Evolutionary conservation across 2,888 invertebrate species (phyloP).

Genomic region (Xanthia togata): DNA sequence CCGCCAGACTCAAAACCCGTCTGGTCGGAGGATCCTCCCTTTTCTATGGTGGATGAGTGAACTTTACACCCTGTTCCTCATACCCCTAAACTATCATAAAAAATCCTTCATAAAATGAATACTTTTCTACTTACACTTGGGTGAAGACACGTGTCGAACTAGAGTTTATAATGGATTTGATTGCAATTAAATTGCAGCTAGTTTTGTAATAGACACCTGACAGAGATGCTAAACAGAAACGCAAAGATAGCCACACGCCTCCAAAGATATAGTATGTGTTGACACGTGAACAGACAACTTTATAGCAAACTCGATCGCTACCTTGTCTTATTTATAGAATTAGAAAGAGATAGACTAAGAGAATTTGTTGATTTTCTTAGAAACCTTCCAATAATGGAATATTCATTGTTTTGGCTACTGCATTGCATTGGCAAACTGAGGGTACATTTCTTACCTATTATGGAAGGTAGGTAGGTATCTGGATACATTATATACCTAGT

Average conservation of each 20-base stretch:
- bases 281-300: constrained; percentile 61
- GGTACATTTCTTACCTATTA: constrained; percentile 16
- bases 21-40: too few relatives aligned
- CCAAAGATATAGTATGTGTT: constrained; percentile 59
- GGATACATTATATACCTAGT: not conserved
- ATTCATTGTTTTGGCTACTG: constrained; percentile 36
- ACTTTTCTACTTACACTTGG: constrained; percentile 26
- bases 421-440: not conserved
- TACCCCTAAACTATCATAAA: too few relatives aligned
- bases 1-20: too few relatives aligned
- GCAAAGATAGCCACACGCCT: constrained; percentile 20
- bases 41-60: too few relatives aligned
- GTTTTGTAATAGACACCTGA: constrained; percentile 17
- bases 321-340: constrained; percentile 55
- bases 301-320: constrained; percentile 49
- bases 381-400: constrained; percentile 30
- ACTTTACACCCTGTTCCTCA: too few relatives aligned
- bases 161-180: not conserved
- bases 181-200: constrained; percentile 27
- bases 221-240: constrained; percentile 53
- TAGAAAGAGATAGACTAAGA: constrained; percentile 45
- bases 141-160: not conserved
- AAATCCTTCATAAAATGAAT: not conserved
- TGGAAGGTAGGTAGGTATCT: constrained; percentile 2
- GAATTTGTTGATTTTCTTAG: constrained; percentile 24